Conservation (phyloP, 2,113 vertebrate species). For the Lathamus discolor region DNA sequence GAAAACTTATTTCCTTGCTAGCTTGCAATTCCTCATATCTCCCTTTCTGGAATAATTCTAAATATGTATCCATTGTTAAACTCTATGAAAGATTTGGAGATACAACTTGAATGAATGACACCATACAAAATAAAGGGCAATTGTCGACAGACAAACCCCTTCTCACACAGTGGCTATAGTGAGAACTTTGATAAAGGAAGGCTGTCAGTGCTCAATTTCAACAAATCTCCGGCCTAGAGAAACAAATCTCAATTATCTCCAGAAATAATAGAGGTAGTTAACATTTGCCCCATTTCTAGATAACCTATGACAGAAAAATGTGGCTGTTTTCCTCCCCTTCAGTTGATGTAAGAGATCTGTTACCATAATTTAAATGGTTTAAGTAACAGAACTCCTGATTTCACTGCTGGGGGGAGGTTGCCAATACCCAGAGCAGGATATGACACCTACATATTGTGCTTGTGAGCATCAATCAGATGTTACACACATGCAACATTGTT, state of each 20-base stretch:
- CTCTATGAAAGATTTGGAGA: background rate
- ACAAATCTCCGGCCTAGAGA: background rate
- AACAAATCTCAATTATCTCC: background rate
- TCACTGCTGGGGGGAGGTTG: background rate
- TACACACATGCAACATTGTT: rapidly evolving
- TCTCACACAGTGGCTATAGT: background rate
- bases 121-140: background rate
- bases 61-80: background rate
- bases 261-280: background rate
- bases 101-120: background rate
- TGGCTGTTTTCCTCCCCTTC: background rate
- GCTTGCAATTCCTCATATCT: background rate
- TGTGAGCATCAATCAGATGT: background rate
- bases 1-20: background rate
- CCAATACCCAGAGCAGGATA: background rate
- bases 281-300: background rate
- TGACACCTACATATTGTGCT: background rate
- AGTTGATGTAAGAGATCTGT: background rate
- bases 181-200: background rate
- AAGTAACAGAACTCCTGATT: background rate
- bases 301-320: background rate
- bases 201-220: background rate
- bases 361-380: background rate
- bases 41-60: background rate
- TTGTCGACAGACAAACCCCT: background rate